Base-by-base conservation (phyloP, 2,113 vertebrate genomes). In the Oenanthe oenanthe region DNA sequence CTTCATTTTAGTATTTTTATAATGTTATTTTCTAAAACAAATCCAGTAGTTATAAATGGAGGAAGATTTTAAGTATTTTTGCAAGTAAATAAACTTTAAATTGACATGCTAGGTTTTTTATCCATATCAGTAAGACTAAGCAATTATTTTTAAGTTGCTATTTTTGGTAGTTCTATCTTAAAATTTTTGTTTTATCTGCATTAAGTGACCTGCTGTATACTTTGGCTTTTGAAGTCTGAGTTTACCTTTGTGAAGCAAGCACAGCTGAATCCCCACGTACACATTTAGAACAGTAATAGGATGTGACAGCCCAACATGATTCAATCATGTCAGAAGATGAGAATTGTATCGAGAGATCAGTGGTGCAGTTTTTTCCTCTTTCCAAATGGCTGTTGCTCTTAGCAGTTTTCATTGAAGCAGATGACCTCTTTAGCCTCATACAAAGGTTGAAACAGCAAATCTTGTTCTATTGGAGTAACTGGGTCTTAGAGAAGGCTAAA, bases 251-350 rank as follows among this genome's bases (percentile, higher is more conserved):
- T 65, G 38, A 85, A 82, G 18, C 32, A 54, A 85, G 47, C 12
- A 62, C 29, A 85, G 62, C 40, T 58, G 34, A 78, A 92, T 62
- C 12, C 24, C 43, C 17, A 13, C 6, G 5, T 29, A 75, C 12
- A 24, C 18, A 22, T 42, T 63, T 72, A 51, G 68, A 85, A 56
- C 18, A 51, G 45, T 75, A 92, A 81, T 72, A 24, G 13, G 34
- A 89, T 88, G 43, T 88, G 81, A 67, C 88, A 93, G 85, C 40
- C 60, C 47, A 71, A 88, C 70, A 93, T 78, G 56, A 92, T 89
- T 88, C 73, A 85, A 47, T 78, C 74, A 72, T 78, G 65, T 89
- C 54, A 57, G 36, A 72, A 85, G n/a, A 80, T 89, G 36, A 86
- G 58, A 47, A 45, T 9, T 57, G 13, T 70, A 19, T 4, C 43